Base-by-base conservation (phyloP, 2,113 vertebrate species). In the Scomber japonicus region DNA sequence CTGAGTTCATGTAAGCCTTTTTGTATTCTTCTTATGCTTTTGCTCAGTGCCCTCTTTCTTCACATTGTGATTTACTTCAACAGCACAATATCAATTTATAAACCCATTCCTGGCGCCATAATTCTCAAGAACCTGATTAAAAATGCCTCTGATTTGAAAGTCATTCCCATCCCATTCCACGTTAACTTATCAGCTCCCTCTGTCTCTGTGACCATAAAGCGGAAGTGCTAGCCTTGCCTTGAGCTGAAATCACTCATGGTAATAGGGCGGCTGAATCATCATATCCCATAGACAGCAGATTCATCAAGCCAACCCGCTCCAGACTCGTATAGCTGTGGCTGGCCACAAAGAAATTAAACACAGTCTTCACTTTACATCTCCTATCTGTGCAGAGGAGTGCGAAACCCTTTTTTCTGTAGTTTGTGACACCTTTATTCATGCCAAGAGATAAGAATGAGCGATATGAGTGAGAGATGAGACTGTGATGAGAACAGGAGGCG, bases 231-330 rank as follows among this genome's bases (percentile, higher is more conserved):
- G 88, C 84, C 81, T 74, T 45, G 87, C 84, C 89, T 80, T 72
- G 71, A 80, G 89, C 77, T 86, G 88, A 87, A 89, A 91, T 91
- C 88, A 90, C 85, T 91, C 91, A 87, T 81, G 84, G 83, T 94
- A 91, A 92, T 91, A 80, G 89, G 21, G 0, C 24, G 60, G 91
- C 93, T 91, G 93, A 94, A 93, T 92, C 93, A 91, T 92, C 93
- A 93, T 89, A 91, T 91, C 89, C 67, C 57, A 78, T 31, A 88
- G 93, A 92, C 91, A 89, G 91, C 86, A 86, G 82, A 94, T 94
- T 90, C 65, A 91, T 93, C 91, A 91, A 82, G 84, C 54, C 77
- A 65, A 55, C 50, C 74, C 75, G 75, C 87, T 84, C 74, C 61
- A 70, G 80, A 85, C 82, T 88, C 62, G 62, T 68, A 78, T 14